Conservation (phyloP, 2,797 vertebrate species). For the Sebastes hopkinsi region DNA sequence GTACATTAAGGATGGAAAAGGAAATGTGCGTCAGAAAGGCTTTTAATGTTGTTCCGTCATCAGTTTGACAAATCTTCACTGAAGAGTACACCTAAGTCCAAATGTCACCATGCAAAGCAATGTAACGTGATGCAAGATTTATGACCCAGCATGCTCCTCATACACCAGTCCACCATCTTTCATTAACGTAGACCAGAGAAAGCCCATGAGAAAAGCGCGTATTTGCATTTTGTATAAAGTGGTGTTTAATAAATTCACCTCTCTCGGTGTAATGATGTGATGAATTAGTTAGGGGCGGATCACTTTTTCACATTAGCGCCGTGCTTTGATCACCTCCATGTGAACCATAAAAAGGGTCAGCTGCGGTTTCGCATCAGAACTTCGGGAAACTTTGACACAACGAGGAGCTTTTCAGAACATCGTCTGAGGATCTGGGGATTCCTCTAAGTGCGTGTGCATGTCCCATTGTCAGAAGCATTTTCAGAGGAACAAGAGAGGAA, state of each 20-base stretch:
- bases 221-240: constrained; percentile 7
- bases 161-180: not conserved
- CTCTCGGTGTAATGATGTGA: not conserved
- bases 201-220: not conserved
- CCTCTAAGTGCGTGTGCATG: constrained; percentile 31
- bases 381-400: not conserved
- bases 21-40: not conserved
- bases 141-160: not conserved
- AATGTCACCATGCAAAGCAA: constrained; percentile 5
- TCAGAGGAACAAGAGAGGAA: not conserved
- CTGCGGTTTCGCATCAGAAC: not conserved
- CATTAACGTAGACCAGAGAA: not conserved
- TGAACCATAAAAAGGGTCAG: not conserved
- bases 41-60: not conserved
- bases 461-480: not conserved
- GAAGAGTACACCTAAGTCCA: not conserved
- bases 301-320: not conserved
- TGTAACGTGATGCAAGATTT: constrained; percentile 15
- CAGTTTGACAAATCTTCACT: not conserved
- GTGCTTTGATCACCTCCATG: not conserved
- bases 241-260: not conserved
- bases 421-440: constrained; percentile 2
- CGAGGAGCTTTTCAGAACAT: not conserved
- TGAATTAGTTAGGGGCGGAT: not conserved
- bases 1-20: not conserved